Evolutionary conservation across 2,113 vertebrate species (phyloP), one percentile per base, ranked within the genome.

Genomic region (Platichthys flesus): DNA sequence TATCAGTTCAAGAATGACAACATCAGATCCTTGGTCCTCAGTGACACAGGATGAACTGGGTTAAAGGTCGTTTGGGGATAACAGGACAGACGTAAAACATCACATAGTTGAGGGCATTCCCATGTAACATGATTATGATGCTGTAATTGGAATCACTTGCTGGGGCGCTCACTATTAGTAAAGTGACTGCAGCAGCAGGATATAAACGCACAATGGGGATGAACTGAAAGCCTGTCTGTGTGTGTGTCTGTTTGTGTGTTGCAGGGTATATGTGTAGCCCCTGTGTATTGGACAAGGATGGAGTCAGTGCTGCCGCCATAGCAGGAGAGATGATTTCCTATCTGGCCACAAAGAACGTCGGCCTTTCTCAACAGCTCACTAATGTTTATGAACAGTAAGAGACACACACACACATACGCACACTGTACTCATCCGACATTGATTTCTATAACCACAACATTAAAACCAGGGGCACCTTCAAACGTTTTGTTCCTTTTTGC

Each of bases 191-290:
- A 71, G 69, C 66, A 77, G 2, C 26, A 28, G 26, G 26, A 28
- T 28, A 28, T 28, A 4, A 28, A 28, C 3, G 26, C 26, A 28
- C 26, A 28, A 3, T 28, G 26, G 21, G 47, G 8, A 35, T 75
- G 5, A 71, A 78, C 24, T 49, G 10, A 23, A 55, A 13, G 37
- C 28, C 28, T 24, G 24, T 24, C 24, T 24, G 24, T 24, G 1
- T 24, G 24, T 28, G 26, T 28, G 26, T 28, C 3, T 28, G 26
- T 28, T 2, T 28, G 26, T 28, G 60, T 85, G 28, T 74, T 76
- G 9, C 76, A 99, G 98, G 98, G 0, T 99, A 99, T 49, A 99
- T 99, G 98, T 99, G 98, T 85, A 95, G 96, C 79, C 94, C 97
- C 18, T 94, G 92, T 51, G 98, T 99, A n/a, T 81, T 99, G 92